Evolutionary conservation across 2,888 invertebrate genomes (phyloP), one percentile per base, ranked within the genome.

Genomic region (Agriopis leucophaearia): DNA sequence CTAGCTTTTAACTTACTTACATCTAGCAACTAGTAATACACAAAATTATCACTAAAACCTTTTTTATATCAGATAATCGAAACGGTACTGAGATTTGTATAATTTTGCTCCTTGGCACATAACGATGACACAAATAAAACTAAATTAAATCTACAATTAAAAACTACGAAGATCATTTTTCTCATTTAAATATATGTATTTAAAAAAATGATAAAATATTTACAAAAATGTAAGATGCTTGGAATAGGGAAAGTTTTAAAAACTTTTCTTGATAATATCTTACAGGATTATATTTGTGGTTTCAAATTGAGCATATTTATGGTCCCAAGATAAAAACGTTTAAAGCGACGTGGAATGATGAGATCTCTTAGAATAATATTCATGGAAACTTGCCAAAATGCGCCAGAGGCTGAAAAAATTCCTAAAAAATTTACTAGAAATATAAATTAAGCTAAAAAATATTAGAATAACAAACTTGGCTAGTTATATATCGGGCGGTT

Each of bases 271-370:
- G 45, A 72, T 70, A 67, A 63, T 74, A 71, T 69, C 70, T 77
- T 74, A 80, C 75, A 76, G 76, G 76, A 77, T 76, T 82, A 81
- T 73, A 86, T 64, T 36, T 44, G 62, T 35, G 51, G 69, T 51
- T 72, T 75, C 70, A 81, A 78, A 85, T 88, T 88, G 87, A 89
- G 89, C 89, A 88, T 67, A 40, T 64, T 35, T 66, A 62, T 87
- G 90, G 85, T 91, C 87, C 87, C 87, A 82, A 81, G 63, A 64
- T 60, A 59, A 64, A 62, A 67, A 69, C 51, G 51, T 80, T 88
- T 89, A 91, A 90, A 91, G 88, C 88, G 78, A 83, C 79, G 83
- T 92, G 92, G 93, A 93, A 93, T 93, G 93, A 86, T 93, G 92
- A 92, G 93, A 93, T 92, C 93, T 89, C 85, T 86, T 75, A 84